Base-by-base conservation (phyloP, 2,113 vertebrate genomes). In the Mustela nigripes region DNA sequence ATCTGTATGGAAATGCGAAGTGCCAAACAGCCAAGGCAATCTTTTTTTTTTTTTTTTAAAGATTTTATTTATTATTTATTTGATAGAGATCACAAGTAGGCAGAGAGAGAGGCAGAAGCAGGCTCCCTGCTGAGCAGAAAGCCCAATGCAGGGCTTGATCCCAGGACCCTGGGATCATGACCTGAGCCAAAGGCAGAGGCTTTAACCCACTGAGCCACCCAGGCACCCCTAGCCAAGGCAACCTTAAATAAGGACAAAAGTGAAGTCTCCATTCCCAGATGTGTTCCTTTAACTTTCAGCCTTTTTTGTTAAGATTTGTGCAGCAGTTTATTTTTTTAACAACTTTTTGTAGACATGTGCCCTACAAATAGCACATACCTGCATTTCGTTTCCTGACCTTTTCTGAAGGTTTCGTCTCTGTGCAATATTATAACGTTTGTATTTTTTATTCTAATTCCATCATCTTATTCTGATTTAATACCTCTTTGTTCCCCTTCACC, bases 331-430 rank as follows among this genome's bases (percentile, higher is more conserved):
- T 67, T 67, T 67, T 67, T 67, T 67, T 67, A 42, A 63, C 58
- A 39, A 21, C 8, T 78, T 91, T 83, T 63, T 60, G 39, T 78
- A 96, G 67, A 88, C 24, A 28, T 24, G 58, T 73, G n/a, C 81
- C 31, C 92, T 78, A 81, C 5, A 60, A 87, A 84, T 63, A 89
- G 36, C 45, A 65, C 56, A 18, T 15, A 71, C 11, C 76, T 83
- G 12, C 16, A 11, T 78, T 94, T 81, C 82, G 26, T 90, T 80
- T 76, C 79, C 50, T 73, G 42, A 58, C 28, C 24, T 80, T 93
- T 87, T 76, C 60, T 95, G 56, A 96, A 83, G 94, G 26, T 84
- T 93, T 83, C 56, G 11, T 74, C 48, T 73, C 39, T 45, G 28
- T 84, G 48, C 31, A 85, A 80, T 93, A 62, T 92, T 53, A 86